Percentiles rank a stretch among this genome's conserved stretches.
Conservation (phyloP, 1,140 invertebrate species). For the Maniola jurtina region DNA sequence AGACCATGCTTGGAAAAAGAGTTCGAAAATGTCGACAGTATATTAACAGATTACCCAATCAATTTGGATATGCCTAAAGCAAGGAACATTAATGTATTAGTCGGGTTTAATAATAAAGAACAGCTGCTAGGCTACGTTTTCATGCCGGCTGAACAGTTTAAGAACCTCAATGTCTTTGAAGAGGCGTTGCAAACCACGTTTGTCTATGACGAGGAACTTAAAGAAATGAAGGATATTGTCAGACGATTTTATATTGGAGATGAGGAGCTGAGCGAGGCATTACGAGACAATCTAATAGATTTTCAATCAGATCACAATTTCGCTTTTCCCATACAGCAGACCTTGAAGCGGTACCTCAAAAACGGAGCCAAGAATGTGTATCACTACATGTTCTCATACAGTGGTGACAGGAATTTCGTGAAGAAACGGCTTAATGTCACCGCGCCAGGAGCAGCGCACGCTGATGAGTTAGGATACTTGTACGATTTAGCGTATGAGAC, state of each 20-base stretch:
- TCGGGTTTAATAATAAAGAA: conserved; percentile 35
- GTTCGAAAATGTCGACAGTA: conserved; percentile 33
- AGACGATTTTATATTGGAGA: conserved; percentile 40
- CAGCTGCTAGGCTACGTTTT: conserved; percentile 19
- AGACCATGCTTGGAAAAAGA: conserved; percentile 36
- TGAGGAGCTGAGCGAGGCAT: conserved; percentile 18
- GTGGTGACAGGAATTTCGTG: conserved; percentile 8
- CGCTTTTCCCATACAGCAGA: conserved; percentile 30
- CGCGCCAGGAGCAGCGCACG: neutral
- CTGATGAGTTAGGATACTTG: conserved; percentile 8
- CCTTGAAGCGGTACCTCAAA: conserved; percentile 29
- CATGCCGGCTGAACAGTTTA: conserved; percentile 8
- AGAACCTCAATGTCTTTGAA: conserved; percentile 6
- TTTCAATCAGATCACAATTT: conserved; percentile 35
- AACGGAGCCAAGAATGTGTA: conserved; percentile 32
- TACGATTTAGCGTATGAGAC: neutral
- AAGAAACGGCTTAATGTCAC: conserved; percentile 10
- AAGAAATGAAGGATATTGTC: conserved; percentile 24
- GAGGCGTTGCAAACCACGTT: conserved; percentile 9
- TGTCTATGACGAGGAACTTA: conserved; percentile 20
- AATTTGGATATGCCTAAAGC: conserved; percentile 30
- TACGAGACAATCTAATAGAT: conserved; percentile 26
- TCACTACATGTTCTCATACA: conserved; percentile 41
- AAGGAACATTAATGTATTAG: conserved; percentile 27
- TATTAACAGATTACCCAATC: conserved; percentile 29